phyloP scores from a whole-genome alignment of 92 coral and sea anemone genomes.

The Siderastrea radians region DNA sequence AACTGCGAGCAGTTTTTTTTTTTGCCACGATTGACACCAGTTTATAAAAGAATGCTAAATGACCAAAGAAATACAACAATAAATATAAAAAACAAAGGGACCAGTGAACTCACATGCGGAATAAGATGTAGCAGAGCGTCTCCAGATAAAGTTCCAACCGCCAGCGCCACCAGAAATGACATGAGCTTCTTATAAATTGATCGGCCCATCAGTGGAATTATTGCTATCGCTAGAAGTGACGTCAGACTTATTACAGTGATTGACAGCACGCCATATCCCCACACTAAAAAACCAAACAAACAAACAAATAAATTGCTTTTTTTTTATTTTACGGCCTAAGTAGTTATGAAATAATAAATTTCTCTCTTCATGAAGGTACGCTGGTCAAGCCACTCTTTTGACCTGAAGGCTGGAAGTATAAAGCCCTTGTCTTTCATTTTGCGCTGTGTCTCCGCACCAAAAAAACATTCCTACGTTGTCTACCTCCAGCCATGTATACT shows the following conservation, averaged over 20 bases:
- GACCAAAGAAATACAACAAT: neutral
- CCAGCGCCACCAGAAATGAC: conserved; percentile 98
- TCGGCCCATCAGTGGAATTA: conserved; percentile 90
- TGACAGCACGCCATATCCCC: conserved; percentile 91
- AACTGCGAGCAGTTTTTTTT: too few species aligned
- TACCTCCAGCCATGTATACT: too few species aligned
- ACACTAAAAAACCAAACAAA: conserved; percentile 60
- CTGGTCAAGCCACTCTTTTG: too few species aligned
- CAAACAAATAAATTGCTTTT: neutral
- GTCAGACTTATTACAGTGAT: conserved; percentile 95
- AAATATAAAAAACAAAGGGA: neutral
- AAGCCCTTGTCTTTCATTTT: too few species aligned
- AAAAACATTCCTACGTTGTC: too few species aligned
- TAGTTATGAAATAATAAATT: too few species aligned
- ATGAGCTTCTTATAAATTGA: conserved; percentile 87
- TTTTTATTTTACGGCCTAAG: too few species aligned
- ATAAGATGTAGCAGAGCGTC: conserved; percentile 97
- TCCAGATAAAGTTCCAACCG: conserved; percentile 93
- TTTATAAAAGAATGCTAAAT: neutral
- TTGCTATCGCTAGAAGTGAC: conserved; percentile 88
- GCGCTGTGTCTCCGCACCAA: too few species aligned
- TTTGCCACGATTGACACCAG: too few species aligned
- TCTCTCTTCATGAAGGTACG: too few species aligned
- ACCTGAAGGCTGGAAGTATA: too few species aligned
- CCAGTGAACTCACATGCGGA: conserved; percentile 88